Conservation (phyloP, 2,113 vertebrate species). For the Ictalurus punctatus region DNA sequence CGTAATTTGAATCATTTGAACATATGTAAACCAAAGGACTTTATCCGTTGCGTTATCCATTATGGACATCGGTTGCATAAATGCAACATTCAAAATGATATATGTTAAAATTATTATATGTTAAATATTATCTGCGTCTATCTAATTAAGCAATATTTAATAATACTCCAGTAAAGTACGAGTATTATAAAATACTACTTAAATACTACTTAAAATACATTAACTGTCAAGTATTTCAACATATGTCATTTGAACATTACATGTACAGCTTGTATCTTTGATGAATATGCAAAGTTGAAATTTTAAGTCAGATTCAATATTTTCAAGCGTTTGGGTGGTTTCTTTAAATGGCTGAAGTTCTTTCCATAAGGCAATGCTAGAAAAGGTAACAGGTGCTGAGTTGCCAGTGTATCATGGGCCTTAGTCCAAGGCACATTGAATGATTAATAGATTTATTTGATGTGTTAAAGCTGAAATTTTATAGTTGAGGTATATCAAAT, state of each 20-base stretch:
- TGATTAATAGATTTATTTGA: background rate
- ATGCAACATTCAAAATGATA: background rate
- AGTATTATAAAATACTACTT: background rate
- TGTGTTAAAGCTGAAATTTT: conserved; percentile 1
- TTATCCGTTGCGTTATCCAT: too few relatives aligned
- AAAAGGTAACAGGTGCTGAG: background rate
- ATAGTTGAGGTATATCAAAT: background rate
- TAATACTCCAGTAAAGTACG: too few relatives aligned
- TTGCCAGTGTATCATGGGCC: background rate
- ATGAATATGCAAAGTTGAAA: background rate
- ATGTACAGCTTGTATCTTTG: background rate
- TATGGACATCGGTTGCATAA: too few relatives aligned
- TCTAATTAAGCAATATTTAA: too few relatives aligned
- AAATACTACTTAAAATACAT: background rate
- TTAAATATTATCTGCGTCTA: too few relatives aligned
- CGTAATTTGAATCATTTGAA: background rate
- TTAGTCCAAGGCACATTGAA: background rate
- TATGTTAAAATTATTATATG: too few relatives aligned
- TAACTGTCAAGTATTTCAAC: background rate
- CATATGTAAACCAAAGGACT: background rate
- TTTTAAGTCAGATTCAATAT: background rate
- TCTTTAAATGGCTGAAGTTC: background rate
- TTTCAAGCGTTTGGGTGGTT: background rate
- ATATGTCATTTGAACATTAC: background rate
- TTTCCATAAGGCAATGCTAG: background rate